Base-by-base conservation (phyloP, 2,888 invertebrate species). In the Drosophila neonasuta region DNA sequence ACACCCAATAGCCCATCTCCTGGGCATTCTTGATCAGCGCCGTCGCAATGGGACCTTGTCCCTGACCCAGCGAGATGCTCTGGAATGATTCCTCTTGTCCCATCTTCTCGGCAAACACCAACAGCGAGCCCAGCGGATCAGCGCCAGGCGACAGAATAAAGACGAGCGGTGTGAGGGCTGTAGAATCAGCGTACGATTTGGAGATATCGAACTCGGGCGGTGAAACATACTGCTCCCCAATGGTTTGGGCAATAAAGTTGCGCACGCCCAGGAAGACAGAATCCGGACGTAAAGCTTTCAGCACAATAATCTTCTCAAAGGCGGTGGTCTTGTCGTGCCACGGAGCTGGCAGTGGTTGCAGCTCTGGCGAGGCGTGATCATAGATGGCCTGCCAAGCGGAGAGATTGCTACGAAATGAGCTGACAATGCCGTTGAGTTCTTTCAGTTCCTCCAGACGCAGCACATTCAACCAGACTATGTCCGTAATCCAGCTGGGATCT, bases 61-160 rank as follows among this genome's bases (percentile, higher is more conserved):
- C 97, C 89, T 97, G 97, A 0, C 97, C 97, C 10, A 97, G 91
- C 0, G 97, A 97, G 70, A 97, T 96, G 71, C 96, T 95, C 85
- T 94, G 94, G 84, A 97, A 93, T 34, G 96, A 92, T 82, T 94
- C 94, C 15, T 93, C 92, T 92, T 95, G 94, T 77, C 94, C 94
- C 93, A 95, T 93, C 80, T 93, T 94, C 52, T 97, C 96, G 0
- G 97, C 96, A 88, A 96, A 97, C 82, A 84, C 74, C 34, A 90
- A 54, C 20, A 91, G 71, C 0, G 91, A 90, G 11, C 90, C 89
- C 66, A 91, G 74, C 0, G 97, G 98, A 91, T 98, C 97, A 0
- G 97, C 97, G 8, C 97, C 97, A 0, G 97, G 95, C 2, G 97
- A 97, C 0, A 98, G 92, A 15, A 98, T 95, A 88, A 98, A 97